A percentile compares a stretch with the other conserved stretches of the same genome.
phyloP scores from a whole-genome alignment of 1,140 invertebrate species.

The Hirudo medicinalis region DNA sequence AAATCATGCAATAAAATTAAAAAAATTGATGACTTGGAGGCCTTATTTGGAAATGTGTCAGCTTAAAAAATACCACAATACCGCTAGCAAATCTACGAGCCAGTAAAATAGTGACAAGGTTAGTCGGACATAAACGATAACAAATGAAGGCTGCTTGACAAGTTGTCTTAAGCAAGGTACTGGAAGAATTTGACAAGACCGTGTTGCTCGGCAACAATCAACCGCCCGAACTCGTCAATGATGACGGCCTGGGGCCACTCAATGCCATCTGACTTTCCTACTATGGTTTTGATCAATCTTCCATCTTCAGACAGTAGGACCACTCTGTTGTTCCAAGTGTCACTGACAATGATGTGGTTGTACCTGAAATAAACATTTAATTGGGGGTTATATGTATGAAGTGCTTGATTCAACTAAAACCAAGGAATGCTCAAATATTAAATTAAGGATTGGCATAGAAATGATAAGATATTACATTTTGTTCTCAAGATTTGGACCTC shows the following conservation, averaged over 20 bases:
- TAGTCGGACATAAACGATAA: background rate
- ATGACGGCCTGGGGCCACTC: slow-evolving; percentile 27
- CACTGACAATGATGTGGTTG: slow-evolving; percentile 28
- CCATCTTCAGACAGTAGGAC: slow-evolving; percentile 28
- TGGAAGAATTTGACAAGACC: slow-evolving; percentile 22
- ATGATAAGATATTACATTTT: too few relatives aligned
- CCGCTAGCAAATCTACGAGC: background rate
- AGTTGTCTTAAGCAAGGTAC: slow-evolving; percentile 14
- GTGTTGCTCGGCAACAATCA: slow-evolving; percentile 22
- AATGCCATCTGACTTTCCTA: slow-evolving; percentile 26
- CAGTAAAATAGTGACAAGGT: background rate
- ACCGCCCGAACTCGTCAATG: slow-evolving; percentile 18
- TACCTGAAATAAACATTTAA: slow-evolving; percentile 5
- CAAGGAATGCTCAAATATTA: too few relatives aligned
- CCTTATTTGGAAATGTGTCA: background rate
- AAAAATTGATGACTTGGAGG: background rate
- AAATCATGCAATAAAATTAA: background rate
- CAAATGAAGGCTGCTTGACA: background rate
- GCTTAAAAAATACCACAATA: background rate
- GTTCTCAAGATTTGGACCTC: too few relatives aligned
- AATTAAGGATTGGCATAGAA: too few relatives aligned
- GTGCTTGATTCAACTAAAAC: background rate
- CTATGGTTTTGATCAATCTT: slow-evolving; percentile 25
- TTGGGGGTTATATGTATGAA: background rate
- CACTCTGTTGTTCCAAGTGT: slow-evolving; percentile 30